These are phyloP conservation scores for Plecotus auritus DNA, from an alignment of 2,113 vertebrate genomes.

Conservation along the genomic window DNA sequence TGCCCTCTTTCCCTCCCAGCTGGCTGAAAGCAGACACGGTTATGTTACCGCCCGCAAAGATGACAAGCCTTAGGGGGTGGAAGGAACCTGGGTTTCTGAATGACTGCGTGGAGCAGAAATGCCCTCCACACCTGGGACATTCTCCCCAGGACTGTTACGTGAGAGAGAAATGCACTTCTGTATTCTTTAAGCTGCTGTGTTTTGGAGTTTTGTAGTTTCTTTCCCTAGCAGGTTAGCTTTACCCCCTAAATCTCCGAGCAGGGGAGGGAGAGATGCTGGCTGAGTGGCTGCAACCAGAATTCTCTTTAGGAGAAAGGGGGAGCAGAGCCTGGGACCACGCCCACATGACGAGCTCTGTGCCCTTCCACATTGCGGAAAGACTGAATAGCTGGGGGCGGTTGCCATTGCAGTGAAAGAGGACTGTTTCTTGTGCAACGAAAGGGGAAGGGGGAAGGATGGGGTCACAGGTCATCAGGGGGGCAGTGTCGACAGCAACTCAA, in stretches of 20 bases:
- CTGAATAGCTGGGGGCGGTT: neutral
- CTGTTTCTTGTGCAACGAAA: neutral
- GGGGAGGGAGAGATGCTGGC: neutral
- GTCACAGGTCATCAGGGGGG: neutral
- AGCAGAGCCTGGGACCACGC: neutral
- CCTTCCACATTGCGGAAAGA: rapidly evolving
- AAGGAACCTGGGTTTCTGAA: neutral
- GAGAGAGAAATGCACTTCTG: neutral
- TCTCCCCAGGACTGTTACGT: neutral
- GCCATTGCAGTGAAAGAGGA: neutral
- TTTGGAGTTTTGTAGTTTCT: neutral
- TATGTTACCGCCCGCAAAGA: neutral
- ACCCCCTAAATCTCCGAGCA: neutral
- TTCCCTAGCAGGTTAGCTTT: neutral
- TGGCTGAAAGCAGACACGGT: neutral
- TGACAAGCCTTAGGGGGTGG: rapidly evolving
- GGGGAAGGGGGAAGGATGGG: neutral
- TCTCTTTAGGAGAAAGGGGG: neutral
- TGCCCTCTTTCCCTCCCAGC: neutral
- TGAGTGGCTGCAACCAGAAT: neutral
- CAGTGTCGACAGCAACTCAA: rapidly evolving
- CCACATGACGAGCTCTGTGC: neutral
- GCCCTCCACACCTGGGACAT: neutral
- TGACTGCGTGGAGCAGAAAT: neutral
- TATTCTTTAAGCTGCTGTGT: neutral